A percentile compares a stretch with the other conserved stretches of the same genome.
Conservation (phyloP, 2,888 invertebrate genomes). For the Tinea semifulvella region DNA sequence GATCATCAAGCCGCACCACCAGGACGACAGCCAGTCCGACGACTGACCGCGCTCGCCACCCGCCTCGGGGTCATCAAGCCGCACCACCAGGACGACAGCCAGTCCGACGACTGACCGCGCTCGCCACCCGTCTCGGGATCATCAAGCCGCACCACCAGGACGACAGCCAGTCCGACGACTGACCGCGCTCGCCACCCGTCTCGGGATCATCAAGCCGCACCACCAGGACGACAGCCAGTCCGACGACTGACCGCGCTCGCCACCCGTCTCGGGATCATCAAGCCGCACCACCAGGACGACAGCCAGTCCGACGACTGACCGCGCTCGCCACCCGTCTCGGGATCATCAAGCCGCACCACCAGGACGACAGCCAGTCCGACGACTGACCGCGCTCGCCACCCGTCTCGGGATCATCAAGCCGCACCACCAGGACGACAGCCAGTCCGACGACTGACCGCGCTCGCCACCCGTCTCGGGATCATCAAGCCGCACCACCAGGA, state of each 20-base stretch:
- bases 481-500: constrained; percentile 79
- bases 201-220: constrained; percentile 87
- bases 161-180: constrained; percentile 47
- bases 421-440: constrained; percentile 66
- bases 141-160: constrained; percentile 79
- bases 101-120: constrained; percentile 70
- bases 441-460: constrained; percentile 70
- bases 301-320: constrained; percentile 63
- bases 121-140: constrained; percentile 87
- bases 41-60: constrained; percentile 85
- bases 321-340: constrained; percentile 86
- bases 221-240: constrained; percentile 60
- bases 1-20: constrained; percentile 81
- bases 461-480: constrained; percentile 87
- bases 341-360: constrained; percentile 81
- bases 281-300: constrained; percentile 73
- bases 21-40: constrained; percentile 48
- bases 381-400: constrained; percentile 85
- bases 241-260: constrained; percentile 80
- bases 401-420: constrained; percentile 89
- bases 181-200: constrained; percentile 82
- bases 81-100: constrained; percentile 66
- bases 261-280: constrained; percentile 86
- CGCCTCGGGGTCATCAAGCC: constrained; percentile 89
- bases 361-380: constrained; percentile 48